Conservation (phyloP, 2,888 invertebrate species). For the Diogma glabrata region DNA sequence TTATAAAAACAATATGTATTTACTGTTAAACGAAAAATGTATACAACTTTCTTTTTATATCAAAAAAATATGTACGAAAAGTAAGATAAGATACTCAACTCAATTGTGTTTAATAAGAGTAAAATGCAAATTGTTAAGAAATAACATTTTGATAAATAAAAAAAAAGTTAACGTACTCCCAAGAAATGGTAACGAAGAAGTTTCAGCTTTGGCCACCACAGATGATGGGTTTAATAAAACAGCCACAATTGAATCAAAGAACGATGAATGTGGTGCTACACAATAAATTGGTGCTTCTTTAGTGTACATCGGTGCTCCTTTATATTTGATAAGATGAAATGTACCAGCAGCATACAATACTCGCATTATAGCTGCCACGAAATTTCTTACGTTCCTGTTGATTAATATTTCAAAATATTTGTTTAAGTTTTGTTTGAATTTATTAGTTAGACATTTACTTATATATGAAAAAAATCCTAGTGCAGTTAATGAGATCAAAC, state of each 20-base stretch:
- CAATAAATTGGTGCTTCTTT: slow-evolving; percentile 74
- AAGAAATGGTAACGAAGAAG: slow-evolving; percentile 69
- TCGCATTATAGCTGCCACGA: slow-evolving; percentile 58
- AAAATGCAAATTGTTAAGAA: too few species aligned
- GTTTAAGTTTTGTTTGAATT: background rate
- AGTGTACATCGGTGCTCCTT: slow-evolving; percentile 51
- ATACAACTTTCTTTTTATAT: too few species aligned
- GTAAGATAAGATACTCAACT: too few species aligned
- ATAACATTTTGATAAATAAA: background rate
- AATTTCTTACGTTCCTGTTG: slow-evolving; percentile 47
- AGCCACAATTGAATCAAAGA: slow-evolving; percentile 79
- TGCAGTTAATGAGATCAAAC: too few species aligned
- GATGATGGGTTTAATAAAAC: slow-evolving; percentile 74
- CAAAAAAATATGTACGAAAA: too few species aligned
- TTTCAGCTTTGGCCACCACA: slow-evolving; percentile 81
- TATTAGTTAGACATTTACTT: background rate
- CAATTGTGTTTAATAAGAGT: too few species aligned
- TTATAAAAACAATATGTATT: too few species aligned
- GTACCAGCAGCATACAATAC: slow-evolving; percentile 69
- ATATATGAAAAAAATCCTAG: slow-evolving; percentile 1
- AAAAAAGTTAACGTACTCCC: slow-evolving; percentile 59
- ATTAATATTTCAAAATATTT: slow-evolving; percentile 1
- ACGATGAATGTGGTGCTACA: slow-evolving; percentile 84
- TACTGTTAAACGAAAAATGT: too few species aligned
- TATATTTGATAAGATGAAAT: slow-evolving; percentile 65